Percentiles rank a stretch among this genome's conserved stretches.
Conservation (phyloP, 2,888 invertebrate species). For the Apomyelois bistriatella region DNA sequence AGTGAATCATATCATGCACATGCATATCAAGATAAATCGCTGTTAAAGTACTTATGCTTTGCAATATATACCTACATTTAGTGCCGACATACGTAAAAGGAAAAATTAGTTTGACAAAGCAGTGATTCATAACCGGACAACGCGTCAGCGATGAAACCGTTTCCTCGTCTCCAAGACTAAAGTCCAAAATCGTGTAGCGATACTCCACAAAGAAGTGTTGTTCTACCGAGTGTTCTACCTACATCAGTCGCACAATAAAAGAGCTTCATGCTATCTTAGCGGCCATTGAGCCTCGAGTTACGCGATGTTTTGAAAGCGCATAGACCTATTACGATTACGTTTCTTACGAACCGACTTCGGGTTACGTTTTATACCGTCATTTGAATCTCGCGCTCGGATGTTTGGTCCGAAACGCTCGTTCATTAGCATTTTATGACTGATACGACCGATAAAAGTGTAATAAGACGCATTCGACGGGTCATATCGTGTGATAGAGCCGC, state of each 20-base stretch:
- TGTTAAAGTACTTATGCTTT: background rate
- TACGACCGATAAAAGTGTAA: constrained; percentile 79
- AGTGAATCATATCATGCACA: no score
- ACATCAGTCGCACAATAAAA: constrained; percentile 66
- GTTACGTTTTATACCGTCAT: constrained; percentile 77
- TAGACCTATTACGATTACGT: constrained; percentile 70
- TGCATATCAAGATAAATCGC: no score
- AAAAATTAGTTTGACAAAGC: constrained; percentile 4
- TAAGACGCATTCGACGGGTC: constrained; percentile 75
- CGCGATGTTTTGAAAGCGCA: constrained; percentile 76
- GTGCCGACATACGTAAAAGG: background rate
- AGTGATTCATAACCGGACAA: constrained; percentile 3
- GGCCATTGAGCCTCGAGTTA: constrained; percentile 65
- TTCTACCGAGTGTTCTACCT: constrained; percentile 8
- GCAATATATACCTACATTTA: background rate
- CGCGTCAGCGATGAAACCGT: background rate
- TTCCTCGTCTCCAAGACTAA: constrained; percentile 13
- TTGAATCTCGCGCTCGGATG: constrained; percentile 78
- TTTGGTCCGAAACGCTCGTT: constrained; percentile 75
- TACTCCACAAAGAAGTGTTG: constrained; percentile 10
- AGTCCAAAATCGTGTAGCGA: constrained; percentile 19
- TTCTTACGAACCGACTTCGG: constrained; percentile 77
- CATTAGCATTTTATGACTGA: constrained; percentile 80
- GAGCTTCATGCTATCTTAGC: constrained; percentile 69
- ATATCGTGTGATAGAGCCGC: constrained; percentile 68